Evolutionary conservation across 2,888 invertebrate genomes (phyloP).

Genomic region (Sphaerophoria rueppellii): DNA sequence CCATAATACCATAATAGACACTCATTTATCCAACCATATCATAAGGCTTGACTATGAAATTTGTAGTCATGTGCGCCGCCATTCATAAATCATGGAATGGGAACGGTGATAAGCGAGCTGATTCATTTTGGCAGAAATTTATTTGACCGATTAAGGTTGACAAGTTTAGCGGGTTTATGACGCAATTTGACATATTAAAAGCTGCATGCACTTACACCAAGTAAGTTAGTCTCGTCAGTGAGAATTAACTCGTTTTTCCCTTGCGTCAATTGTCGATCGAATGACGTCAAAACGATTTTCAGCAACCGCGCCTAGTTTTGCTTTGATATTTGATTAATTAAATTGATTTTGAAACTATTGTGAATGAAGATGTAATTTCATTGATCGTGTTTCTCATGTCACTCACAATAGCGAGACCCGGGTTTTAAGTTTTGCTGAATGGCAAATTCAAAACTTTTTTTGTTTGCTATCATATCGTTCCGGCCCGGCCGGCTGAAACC

Average conservation of each 20-base stretch:
- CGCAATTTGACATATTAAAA: neutral
- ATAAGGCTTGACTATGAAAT: too few species aligned
- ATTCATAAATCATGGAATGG: too few species aligned
- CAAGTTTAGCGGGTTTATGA: conserved; percentile 10
- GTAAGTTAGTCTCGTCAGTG: too few species aligned
- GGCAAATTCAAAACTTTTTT: too few species aligned
- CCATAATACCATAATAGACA: neutral
- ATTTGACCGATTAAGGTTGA: conserved; percentile 23
- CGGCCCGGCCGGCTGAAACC: neutral
- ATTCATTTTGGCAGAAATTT: neutral
- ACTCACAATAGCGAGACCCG: neutral
- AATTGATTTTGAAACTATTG: neutral
- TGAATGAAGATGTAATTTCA: neutral
- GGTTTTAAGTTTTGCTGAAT: too few species aligned
- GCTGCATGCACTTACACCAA: too few species aligned
- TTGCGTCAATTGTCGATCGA: neutral
- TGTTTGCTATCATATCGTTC: too few species aligned
- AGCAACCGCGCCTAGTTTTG: too few species aligned
- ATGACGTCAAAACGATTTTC: conserved; percentile 1
- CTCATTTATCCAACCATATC: conserved; percentile 4
- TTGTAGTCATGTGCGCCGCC: conserved; percentile 1
- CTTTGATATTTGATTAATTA: too few species aligned
- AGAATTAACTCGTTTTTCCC: neutral
- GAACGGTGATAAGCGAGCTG: too few species aligned
- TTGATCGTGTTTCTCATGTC: neutral